Evolutionary conservation across 2,797 vertebrate species (phyloP).

Genomic region (Acestrorhynchus altus): DNA sequence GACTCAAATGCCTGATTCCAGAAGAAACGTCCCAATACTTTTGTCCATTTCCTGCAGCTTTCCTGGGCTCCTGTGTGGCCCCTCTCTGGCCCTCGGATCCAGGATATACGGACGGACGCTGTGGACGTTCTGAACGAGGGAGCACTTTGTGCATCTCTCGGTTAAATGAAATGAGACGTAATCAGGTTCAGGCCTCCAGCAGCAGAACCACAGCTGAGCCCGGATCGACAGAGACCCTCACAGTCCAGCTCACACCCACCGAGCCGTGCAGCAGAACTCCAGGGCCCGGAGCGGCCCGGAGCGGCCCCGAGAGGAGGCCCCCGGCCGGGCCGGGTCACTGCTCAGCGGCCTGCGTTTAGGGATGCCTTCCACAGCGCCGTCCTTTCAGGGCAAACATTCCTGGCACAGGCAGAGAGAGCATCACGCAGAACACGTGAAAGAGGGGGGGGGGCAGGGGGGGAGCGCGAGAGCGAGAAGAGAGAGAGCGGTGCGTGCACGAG

Average conservation of each 20-base stretch:
- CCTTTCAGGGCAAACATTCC: conserved; percentile 25
- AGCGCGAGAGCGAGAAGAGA: background rate
- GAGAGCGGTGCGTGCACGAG: too few relatives aligned
- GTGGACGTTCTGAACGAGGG: too few relatives aligned
- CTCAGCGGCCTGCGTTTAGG: background rate
- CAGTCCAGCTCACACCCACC: background rate
- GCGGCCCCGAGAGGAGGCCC: conserved; percentile 8
- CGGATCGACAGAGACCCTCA: background rate
- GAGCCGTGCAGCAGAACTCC: background rate
- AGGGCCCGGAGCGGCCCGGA: background rate
- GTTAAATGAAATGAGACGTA: too few relatives aligned
- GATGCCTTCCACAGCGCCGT: conserved; percentile 23
- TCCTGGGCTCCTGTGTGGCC: too few relatives aligned
- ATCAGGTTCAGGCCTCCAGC: too few relatives aligned
- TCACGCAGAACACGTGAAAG: conserved; percentile 3
- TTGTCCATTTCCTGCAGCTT: too few relatives aligned
- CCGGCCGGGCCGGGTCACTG: background rate
- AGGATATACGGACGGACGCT: too few relatives aligned
- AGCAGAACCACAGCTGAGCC: background rate
- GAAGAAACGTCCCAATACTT: too few relatives aligned
- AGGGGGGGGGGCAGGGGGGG: too few relatives aligned
- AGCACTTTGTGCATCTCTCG: too few relatives aligned
- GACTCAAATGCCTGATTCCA: too few relatives aligned
- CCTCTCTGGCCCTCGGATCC: too few relatives aligned
- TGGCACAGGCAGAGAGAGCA: background rate